Base-by-base conservation (phyloP, 2,113 vertebrate species). In the Ameiurus melas region DNA sequence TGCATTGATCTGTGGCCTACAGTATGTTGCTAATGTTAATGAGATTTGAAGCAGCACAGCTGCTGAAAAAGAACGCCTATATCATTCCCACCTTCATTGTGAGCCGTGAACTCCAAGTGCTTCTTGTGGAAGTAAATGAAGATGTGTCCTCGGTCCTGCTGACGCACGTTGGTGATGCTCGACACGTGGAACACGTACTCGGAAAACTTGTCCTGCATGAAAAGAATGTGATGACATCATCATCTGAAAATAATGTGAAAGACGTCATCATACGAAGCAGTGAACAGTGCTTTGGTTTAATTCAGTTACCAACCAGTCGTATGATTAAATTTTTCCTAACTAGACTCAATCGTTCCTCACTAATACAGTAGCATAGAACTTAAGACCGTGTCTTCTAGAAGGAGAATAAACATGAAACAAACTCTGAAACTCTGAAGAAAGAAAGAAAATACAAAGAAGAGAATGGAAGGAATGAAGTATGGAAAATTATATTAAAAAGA, bases 31-130 rank as follows among this genome's bases (percentile, higher is more conserved):
- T n/a, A 78, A 78, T 16, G 25, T 13, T 53, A n/a, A 55, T 53
- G 13, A 78, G 22, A 77, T 51, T 9, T 12, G 1, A 78, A 14
- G 25, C 20, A 51, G 43, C 13, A 51, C 20, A 75, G 16, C 71
- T 73, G 36, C 9, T 27, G 22, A 51, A 47, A 22, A 25, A 30
- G 87, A 89, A 70, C 39, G 12, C 62, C 62, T 33, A 5, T 0
- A 51, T 27, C 36, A 19, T 17, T 60, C 88, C 90, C 64, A 96
- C 95, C 95, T 0, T 94, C 91, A 57, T 6, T 95, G 66, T 95
- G 93, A 85, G 95, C 96, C 95, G 96, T 94, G 91, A 96, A 96
- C 82, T 96, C 96, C 62, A 95, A 94, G 66, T 91, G 94, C 89
- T 95, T 96, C 92, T 95, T 96, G 84, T 83, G 92, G 92, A 96